Evolutionary conservation across 2,113 vertebrate species (phyloP).

Genomic region (Albula glossodonta): DNA sequence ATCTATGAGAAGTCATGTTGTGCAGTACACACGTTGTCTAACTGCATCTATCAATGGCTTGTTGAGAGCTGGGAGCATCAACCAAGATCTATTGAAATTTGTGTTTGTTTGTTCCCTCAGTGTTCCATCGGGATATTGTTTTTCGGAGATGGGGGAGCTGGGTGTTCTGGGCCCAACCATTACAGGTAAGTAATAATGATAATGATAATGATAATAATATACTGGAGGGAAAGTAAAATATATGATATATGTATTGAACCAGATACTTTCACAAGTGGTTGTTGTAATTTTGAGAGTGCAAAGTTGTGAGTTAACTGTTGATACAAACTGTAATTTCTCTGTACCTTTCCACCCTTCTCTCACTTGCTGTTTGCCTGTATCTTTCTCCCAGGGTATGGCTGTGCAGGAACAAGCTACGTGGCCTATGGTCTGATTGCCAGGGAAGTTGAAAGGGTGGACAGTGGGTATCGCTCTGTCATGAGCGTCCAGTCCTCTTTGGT

Average conservation of each 20-base stretch:
- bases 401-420: constrained; percentile 86
- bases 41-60: neutral
- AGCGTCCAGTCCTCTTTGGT: constrained; percentile 93
- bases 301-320: neutral
- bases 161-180: constrained; percentile 87
- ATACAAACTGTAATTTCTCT: neutral
- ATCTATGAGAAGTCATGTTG: no score
- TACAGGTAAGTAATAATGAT: constrained; percentile 71
- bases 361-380: neutral
- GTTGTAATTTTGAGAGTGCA: neutral
- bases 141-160: constrained; percentile 86
- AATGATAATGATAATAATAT: no score
- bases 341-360: constrained; percentile 32
- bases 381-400: constrained; percentile 77
- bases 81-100: neutral
- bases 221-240: neutral
- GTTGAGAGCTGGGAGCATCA: neutral
- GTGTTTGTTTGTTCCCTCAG: constrained; percentile 52
- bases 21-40: neutral
- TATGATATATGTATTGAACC: neutral
- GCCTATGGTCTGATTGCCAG: constrained; percentile 86
- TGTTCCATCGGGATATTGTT: constrained; percentile 86
- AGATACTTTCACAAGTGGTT: neutral
- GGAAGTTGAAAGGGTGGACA: constrained; percentile 90
- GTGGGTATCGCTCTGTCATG: constrained; percentile 86